These are phyloP conservation scores for Sepiola atlantica DNA, from an alignment of 2,888 invertebrate species.

Conservation along the genomic window DNA sequence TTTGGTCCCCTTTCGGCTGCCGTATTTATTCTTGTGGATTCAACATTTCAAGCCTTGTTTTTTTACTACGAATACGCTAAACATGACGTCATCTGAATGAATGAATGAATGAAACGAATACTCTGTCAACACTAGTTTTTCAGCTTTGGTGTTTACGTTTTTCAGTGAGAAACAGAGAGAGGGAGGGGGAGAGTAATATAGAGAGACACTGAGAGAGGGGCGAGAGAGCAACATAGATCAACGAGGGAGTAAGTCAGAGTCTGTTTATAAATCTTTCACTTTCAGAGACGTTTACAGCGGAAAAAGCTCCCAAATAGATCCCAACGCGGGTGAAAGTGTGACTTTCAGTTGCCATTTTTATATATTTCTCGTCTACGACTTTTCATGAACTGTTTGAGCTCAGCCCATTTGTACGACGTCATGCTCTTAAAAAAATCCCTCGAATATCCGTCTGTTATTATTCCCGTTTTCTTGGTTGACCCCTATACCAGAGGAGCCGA, in stretches of 20 bases:
- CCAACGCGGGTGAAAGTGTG: background rate
- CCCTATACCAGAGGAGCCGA: background rate
- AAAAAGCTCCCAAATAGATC: background rate
- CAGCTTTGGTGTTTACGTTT: slow-evolving; percentile 11
- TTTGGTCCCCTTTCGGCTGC: background rate
- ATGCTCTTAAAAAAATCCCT: background rate
- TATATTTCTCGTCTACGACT: background rate
- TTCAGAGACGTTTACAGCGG: background rate
- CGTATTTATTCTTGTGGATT: background rate
- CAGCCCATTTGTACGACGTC: background rate
- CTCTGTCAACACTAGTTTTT: background rate
- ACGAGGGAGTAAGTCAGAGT: background rate
- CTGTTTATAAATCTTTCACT: background rate
- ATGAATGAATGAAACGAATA: too few relatives aligned
- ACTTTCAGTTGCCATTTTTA: background rate
- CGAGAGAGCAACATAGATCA: too few relatives aligned
- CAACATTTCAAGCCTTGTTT: background rate
- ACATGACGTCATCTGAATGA: background rate
- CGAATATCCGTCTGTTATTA: background rate
- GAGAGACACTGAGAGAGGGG: background rate
- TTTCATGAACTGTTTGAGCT: background rate
- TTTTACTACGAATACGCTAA: background rate
- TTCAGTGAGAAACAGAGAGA: background rate
- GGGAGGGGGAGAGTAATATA: background rate
- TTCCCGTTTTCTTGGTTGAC: background rate